Evolutionary conservation across 2,797 vertebrate genomes (phyloP).

Genomic region (Dallia pectoralis): DNA sequence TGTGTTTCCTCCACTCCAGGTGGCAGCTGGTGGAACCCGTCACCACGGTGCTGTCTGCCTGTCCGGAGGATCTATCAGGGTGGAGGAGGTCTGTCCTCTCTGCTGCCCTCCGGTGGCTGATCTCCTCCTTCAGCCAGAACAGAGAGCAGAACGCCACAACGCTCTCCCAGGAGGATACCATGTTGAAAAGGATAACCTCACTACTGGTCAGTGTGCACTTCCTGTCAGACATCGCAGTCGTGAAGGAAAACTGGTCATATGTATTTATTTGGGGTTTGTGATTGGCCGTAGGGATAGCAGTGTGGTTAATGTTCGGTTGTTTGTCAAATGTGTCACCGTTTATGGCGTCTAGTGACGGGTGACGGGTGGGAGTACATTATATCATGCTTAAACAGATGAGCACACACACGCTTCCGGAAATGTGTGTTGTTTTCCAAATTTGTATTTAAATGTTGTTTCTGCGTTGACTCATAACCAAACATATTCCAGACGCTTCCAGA

Average conservation of each 20-base stretch:
- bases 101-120: slow-evolving; percentile 79
- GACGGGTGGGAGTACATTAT: not conserved
- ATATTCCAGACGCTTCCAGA: slow-evolving; percentile 65
- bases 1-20: slow-evolving; percentile 56
- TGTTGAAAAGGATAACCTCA: slow-evolving; percentile 75
- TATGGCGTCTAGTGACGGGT: too few species aligned
- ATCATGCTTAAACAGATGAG: not conserved
- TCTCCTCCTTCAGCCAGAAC: slow-evolving; percentile 61
- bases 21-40: slow-evolving; percentile 86
- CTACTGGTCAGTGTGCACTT: slow-evolving; percentile 74
- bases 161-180: slow-evolving; percentile 67
- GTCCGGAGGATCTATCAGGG: slow-evolving; percentile 57
- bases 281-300: too few species aligned
- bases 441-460: too few species aligned
- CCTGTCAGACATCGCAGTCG: not conserved
- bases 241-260: too few species aligned
- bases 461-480: not conserved
- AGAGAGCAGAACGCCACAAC: slow-evolving; percentile 61
- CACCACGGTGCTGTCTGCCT: slow-evolving; percentile 66
- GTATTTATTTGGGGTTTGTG: too few species aligned
- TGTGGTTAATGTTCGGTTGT: too few species aligned
- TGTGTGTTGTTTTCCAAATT: too few species aligned
- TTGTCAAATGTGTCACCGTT: too few species aligned
- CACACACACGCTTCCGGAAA: too few species aligned
- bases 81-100: slow-evolving; percentile 79